Evolutionary conservation across 2,797 vertebrate genomes (phyloP).

Genomic region (Thalassophryne amazonica): DNA sequence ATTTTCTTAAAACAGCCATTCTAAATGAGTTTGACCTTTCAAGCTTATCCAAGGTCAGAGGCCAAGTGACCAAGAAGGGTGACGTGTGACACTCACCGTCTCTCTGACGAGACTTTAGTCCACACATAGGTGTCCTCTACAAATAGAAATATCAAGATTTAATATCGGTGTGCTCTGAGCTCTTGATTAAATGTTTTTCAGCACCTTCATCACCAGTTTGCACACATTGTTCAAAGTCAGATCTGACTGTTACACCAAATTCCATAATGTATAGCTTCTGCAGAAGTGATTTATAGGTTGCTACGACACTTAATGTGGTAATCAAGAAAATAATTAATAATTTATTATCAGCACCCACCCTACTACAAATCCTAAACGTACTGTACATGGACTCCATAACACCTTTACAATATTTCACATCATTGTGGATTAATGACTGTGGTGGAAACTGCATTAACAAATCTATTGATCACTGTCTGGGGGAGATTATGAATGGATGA

Average conservation of each 20-base stretch:
- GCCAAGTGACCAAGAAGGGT: no score
- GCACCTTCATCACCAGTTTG: background rate
- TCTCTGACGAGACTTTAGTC: no score
- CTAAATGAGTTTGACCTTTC: no score
- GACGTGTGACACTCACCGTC: no score
- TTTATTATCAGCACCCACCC: constrained; percentile 11
- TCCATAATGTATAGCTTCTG: background rate
- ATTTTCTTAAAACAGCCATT: no score
- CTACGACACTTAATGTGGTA: constrained; percentile 17
- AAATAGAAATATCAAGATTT: no score
- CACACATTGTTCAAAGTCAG: background rate
- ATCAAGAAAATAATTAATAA: constrained; percentile 22
- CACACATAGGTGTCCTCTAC: no score
- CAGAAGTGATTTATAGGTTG: constrained; percentile 15
- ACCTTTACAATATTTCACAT: constrained; percentile 18
- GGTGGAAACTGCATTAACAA: constrained; percentile 20
- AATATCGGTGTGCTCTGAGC: background rate
- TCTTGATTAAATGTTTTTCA: background rate
- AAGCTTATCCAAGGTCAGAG: no score
- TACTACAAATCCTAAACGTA: background rate
- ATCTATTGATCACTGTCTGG: constrained; percentile 40
- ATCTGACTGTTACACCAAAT: background rate
- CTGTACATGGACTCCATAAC: constrained; percentile 16
- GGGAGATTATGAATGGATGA: constrained; percentile 33
- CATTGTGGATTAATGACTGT: constrained; percentile 22